Evolutionary conservation across 2,888 invertebrate genomes (phyloP).

Genomic region (Mongoloraphidia duomilia): DNA sequence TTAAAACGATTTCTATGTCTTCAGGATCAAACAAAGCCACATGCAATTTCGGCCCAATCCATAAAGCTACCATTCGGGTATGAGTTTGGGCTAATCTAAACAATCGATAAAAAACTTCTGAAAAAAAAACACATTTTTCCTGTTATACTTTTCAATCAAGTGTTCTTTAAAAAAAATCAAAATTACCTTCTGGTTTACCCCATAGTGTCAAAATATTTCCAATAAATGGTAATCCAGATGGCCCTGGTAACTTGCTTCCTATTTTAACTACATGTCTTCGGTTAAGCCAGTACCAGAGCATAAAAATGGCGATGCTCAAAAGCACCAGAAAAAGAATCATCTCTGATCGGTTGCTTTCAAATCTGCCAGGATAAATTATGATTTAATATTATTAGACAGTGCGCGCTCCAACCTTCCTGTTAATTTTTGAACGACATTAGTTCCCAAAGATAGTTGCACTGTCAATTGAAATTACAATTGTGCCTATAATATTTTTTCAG

Average conservation of each 20-base stretch:
- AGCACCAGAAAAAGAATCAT: too few species aligned
- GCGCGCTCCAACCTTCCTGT: too few species aligned
- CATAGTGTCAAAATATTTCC: constrained; percentile 14
- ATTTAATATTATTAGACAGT: too few species aligned
- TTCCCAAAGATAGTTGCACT: too few species aligned
- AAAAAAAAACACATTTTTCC: constrained; percentile 1
- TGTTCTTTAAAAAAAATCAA: constrained; percentile 5
- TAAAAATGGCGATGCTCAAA: too few species aligned
- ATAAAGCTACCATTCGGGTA: constrained; percentile 13
- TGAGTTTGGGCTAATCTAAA: constrained; percentile 7
- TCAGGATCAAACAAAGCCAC: constrained; percentile 15
- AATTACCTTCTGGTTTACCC: constrained; percentile 15
- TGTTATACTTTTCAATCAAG: constrained; percentile 4
- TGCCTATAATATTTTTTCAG: too few species aligned
- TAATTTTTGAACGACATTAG: too few species aligned
- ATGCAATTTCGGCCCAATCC: constrained; percentile 17
- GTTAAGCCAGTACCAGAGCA: too few species aligned
- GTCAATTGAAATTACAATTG: too few species aligned
- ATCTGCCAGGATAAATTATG: too few species aligned
- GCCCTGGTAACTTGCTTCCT: constrained; percentile 11
- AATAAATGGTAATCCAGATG: constrained; percentile 12
- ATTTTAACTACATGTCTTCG: too few species aligned
- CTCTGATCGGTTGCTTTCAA: too few species aligned
- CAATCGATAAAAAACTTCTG: constrained; percentile 10
- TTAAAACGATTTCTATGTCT: constrained; percentile 16